phyloP scores from a whole-genome alignment of 2,888 invertebrate genomes.

The Pristionchus japonicus region DNA sequence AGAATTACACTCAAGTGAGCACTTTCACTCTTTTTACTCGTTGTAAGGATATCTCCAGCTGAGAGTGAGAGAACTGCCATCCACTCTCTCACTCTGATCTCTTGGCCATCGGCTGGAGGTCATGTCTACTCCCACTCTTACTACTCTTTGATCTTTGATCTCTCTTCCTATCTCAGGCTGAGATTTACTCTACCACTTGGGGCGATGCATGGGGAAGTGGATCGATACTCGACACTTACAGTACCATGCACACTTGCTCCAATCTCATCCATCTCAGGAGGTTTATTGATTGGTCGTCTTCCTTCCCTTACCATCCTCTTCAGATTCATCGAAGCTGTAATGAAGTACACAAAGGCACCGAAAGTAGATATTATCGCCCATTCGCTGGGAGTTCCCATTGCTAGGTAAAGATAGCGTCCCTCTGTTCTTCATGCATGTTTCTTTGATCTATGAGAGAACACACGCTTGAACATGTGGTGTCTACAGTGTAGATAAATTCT shows the following conservation, averaged over 20 bases:
- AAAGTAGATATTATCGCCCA: constrained; percentile 74
- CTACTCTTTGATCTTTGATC: not conserved
- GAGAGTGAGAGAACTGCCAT: not conserved
- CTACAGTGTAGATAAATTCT: not conserved
- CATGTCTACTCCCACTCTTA: not conserved
- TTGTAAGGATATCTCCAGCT: not conserved
- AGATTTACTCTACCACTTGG: constrained; percentile 73
- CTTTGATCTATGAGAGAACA: not conserved
- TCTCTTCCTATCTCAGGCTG: constrained; percentile 60
- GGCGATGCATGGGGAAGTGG: constrained; percentile 69
- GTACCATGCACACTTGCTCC: constrained; percentile 73
- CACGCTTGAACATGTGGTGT: not conserved
- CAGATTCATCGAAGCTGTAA: constrained; percentile 71
- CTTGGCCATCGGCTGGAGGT: not conserved
- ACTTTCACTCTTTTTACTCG: not conserved
- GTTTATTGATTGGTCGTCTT: constrained; percentile 34
- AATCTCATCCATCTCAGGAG: constrained; percentile 67
- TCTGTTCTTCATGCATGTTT: not conserved
- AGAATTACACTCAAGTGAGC: constrained; percentile 66
- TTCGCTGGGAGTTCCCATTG: constrained; percentile 70
- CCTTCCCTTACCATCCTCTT: not conserved
- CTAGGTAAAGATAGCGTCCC: constrained; percentile 43
- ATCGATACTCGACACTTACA: constrained; percentile 63
- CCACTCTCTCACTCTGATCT: not conserved
- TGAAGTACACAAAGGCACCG: constrained; percentile 69